A percentile compares a stretch with the other conserved stretches of the same genome.
Conservation (phyloP, 2,113 vertebrate genomes). For the Phyllostomus discolor region DNA sequence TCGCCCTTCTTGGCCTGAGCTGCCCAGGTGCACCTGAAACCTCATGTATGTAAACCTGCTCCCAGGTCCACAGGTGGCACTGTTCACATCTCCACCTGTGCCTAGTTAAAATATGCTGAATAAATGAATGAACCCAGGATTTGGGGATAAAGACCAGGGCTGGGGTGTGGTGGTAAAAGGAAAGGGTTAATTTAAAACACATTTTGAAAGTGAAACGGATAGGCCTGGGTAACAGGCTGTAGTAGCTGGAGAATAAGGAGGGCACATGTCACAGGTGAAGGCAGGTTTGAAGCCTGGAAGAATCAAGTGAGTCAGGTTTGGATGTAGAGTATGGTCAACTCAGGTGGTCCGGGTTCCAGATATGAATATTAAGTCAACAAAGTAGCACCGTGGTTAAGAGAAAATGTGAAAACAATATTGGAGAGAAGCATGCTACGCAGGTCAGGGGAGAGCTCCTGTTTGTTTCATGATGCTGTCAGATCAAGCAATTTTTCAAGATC, state of each 20-base stretch:
- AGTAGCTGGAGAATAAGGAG: background rate
- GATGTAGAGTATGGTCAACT: background rate
- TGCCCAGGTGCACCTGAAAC: background rate
- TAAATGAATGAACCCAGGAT: background rate
- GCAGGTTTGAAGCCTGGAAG: background rate
- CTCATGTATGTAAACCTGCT: background rate
- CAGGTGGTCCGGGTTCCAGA: background rate
- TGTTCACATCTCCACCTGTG: background rate
- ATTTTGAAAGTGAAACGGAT: background rate
- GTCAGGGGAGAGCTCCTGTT: background rate
- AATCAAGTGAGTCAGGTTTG: background rate
- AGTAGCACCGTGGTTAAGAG: background rate
- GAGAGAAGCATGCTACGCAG: background rate
- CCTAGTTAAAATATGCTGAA: background rate
- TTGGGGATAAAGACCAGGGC: background rate
- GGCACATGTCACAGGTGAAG: background rate
- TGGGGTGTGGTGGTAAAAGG: background rate
- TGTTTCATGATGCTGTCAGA: background rate
- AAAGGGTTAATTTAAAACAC: background rate
- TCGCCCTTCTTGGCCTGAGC: background rate
- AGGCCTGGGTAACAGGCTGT: background rate
- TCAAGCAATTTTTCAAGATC: background rate
- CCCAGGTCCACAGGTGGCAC: fast-evolving
- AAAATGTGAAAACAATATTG: background rate
- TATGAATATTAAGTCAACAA: background rate